Percentiles rank a stretch among this genome's conserved stretches.
phyloP scores from a whole-genome alignment of 2,797 vertebrate genomes.

The Anisognathus igniventris region DNA sequence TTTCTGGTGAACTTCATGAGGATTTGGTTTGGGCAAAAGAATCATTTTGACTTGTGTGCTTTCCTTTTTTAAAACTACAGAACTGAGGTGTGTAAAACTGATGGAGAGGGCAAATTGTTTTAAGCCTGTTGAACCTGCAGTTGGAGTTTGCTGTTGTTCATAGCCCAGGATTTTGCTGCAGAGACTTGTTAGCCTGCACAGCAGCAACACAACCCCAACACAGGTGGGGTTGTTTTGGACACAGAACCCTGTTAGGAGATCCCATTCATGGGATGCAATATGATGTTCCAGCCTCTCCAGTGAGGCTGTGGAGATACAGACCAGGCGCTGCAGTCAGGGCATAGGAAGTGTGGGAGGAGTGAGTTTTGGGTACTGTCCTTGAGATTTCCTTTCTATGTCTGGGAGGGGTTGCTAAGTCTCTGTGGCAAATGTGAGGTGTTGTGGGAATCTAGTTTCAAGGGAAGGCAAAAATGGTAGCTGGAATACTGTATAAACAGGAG shows the following conservation, averaged over 20 bases:
- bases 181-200: background rate
- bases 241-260: background rate
- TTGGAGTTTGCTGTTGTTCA: background rate
- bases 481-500: background rate
- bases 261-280: background rate
- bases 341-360: background rate
- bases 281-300: background rate
- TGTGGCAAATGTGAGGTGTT: background rate
- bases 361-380: background rate
- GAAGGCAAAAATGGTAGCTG: background rate
- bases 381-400: background rate
- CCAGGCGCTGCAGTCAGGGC: background rate
- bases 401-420: background rate
- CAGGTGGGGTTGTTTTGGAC: background rate
- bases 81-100: background rate
- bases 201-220: background rate
- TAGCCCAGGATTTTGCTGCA: background rate
- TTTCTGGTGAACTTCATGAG: background rate
- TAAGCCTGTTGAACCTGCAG: background rate
- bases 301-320: background rate
- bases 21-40: background rate
- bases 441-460: background rate
- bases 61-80: background rate
- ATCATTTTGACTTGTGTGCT: fast-evolving
- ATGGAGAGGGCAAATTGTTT: background rate